Percentiles rank a stretch among this genome's conserved stretches.
Evolutionary conservation across 2,888 invertebrate species (phyloP).

Genomic region (Drosophila rellima): DNA sequence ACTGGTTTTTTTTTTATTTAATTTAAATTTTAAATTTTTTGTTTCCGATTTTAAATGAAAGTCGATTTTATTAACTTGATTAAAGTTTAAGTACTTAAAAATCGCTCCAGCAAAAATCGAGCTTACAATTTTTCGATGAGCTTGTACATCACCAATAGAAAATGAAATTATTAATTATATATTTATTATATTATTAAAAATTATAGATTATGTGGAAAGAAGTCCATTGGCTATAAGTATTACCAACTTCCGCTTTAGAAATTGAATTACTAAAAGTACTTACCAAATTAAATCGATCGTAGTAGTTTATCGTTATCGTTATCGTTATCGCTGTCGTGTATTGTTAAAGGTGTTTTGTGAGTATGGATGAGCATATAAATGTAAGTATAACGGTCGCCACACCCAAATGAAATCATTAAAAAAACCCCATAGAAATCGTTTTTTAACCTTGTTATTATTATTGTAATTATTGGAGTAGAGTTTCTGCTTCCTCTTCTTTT

Average conservation of each 20-base stretch:
- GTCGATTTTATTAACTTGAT: too few species aligned
- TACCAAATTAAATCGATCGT: conserved; percentile 1
- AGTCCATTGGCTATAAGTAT: neutral
- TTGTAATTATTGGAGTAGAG: conserved; percentile 22
- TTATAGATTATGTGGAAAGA: too few species aligned
- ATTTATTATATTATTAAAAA: too few species aligned
- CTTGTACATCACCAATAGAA: too few species aligned
- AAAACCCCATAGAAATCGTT: conserved; percentile 25
- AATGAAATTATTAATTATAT: too few species aligned
- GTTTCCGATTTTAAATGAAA: too few species aligned
- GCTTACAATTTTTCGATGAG: too few species aligned
- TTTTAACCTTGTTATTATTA: conserved; percentile 37
- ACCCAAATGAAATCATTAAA: conserved; percentile 4
- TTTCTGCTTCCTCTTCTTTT: conserved; percentile 8
- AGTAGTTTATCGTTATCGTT: conserved; percentile 14
- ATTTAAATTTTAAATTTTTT: too few species aligned
- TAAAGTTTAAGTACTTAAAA: too few species aligned
- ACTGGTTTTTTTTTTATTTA: too few species aligned
- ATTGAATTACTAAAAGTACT: neutral
- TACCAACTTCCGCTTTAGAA: conserved; percentile 4
- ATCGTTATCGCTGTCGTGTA: conserved; percentile 5
- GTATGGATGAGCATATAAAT: conserved; percentile 4
- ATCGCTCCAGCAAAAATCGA: too few species aligned
- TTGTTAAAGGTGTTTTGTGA: conserved; percentile 3
- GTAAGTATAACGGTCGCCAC: conserved; percentile 20